Evolutionary conservation across 2,888 invertebrate species (phyloP), one percentile per base, ranked within the genome.

Genomic region (Caenorhabditis angaria): DNA sequence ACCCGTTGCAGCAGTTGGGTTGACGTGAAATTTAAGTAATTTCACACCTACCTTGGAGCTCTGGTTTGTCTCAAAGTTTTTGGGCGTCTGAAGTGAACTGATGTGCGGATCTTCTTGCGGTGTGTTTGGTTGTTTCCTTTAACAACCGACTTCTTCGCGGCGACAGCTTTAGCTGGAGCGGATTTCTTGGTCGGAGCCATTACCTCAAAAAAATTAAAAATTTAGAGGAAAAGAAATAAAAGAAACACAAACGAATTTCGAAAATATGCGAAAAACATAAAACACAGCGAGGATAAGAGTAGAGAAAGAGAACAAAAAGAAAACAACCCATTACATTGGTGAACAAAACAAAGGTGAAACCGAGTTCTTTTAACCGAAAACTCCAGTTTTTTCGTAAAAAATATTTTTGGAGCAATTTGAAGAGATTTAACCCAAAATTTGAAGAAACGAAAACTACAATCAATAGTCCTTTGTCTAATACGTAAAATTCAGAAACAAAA

Each of bases 41-140:
- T 28, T 1, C 25, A 32, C 10, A 41, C 63, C 29, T 41, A 78
- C 90, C 97, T 97, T 0, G 99, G 97, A 76, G 93, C 92, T 86
- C 97, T 92, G 10, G 32, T 56, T 20, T 56, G 56, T 32, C 35
- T 29, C 56, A 56, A 56, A 51, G 97, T 97, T 87, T 93, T 94
- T 12, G 97, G 99, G 77, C 95, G 91, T 87, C 93, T 93, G 92
- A 99, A 99, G 88, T 94, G 94, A 81, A 97, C 96, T 4, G 94
- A 93, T 50, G 94, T 96, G 88, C 97, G 93, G 84, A 97, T 92
- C 90, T 97, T 86, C 80, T 86, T 86, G 68, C 79, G 77, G 53
- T 78, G 72, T 53, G 70, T 66, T 61, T 72, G 74, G 48, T 78
- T 72, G 63, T 63, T 70, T 61, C 86, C 86, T 69, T 82, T 83